Percentiles rank a stretch among this genome's conserved stretches.
Evolutionary conservation across 2,888 invertebrate species (phyloP).

Genomic region (Margaritifera margaritifera): DNA sequence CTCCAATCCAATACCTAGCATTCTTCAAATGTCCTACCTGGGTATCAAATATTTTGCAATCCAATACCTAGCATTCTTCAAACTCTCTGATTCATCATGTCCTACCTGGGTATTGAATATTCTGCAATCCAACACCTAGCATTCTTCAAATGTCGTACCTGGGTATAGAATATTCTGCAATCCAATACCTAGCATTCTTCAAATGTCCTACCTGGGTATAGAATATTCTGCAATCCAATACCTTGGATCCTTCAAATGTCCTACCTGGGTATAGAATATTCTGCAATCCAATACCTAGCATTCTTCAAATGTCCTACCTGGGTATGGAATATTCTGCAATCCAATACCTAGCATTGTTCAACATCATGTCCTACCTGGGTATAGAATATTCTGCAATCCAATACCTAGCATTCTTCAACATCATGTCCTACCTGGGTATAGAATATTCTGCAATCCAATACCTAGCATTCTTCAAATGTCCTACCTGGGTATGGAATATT

Average conservation of each 20-base stretch:
- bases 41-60: slow-evolving; percentile 81
- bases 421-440: slow-evolving; percentile 73
- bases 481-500: slow-evolving; percentile 75
- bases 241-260: slow-evolving; percentile 85
- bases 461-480: slow-evolving; percentile 85
- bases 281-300: slow-evolving; percentile 90
- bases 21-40: slow-evolving; percentile 77
- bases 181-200: slow-evolving; percentile 88
- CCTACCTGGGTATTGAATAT: slow-evolving; percentile 75
- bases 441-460: slow-evolving; percentile 86
- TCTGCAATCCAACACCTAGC: slow-evolving; percentile 91
- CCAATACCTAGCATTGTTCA: slow-evolving; percentile 87
- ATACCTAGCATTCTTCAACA: slow-evolving; percentile 82
- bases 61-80: slow-evolving; percentile 88
- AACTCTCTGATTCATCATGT: too few species aligned
- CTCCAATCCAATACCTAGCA: slow-evolving; percentile 90
- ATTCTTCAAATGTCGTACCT: slow-evolving; percentile 77
- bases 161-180: slow-evolving; percentile 81
- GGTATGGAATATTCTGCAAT: slow-evolving; percentile 81
- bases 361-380: slow-evolving; percentile 70
- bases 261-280: slow-evolving; percentile 76
- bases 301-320: slow-evolving; percentile 77
- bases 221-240: slow-evolving; percentile 86
- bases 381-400: slow-evolving; percentile 86
- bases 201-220: slow-evolving; percentile 73